These are phyloP conservation scores for Odontophorus gujanensis DNA, from an alignment of 2,113 vertebrate genomes.

Conservation along the genomic window DNA sequence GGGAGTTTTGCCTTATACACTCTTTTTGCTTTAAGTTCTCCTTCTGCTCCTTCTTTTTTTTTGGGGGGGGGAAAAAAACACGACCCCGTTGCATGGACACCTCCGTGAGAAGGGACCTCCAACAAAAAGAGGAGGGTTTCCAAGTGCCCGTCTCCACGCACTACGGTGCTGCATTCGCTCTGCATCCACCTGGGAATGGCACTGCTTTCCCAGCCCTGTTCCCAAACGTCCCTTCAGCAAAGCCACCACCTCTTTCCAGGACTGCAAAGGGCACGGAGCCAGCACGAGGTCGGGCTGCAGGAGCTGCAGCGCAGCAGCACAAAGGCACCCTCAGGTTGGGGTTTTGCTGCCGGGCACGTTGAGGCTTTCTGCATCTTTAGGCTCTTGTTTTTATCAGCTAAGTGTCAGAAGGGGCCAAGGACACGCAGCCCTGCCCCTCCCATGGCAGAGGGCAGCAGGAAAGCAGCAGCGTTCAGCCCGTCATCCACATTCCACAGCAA, in stretches of 20 bases:
- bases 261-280: conserved; percentile 44
- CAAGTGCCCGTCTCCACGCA: background rate
- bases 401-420: background rate
- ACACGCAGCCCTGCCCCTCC: background rate
- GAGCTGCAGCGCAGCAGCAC: conserved; percentile 65
- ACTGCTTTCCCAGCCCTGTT: conserved; percentile 32
- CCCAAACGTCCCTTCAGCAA: conserved; percentile 36
- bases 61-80: background rate
- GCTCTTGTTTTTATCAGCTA: background rate
- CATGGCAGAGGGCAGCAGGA: background rate
- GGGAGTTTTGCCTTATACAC: background rate
- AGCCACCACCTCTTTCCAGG: conserved; percentile 63
- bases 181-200: conserved; percentile 26
- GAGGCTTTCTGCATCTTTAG: too few relatives aligned
- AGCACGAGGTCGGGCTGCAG: background rate
- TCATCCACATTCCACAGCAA: background rate
- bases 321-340: background rate
- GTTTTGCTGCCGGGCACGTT: too few relatives aligned
- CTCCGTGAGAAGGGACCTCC: background rate
- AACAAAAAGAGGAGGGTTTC: background rate
- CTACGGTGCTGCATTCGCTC: conserved; percentile 1
- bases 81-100: background rate
- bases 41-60: background rate
- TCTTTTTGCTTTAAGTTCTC: conserved; percentile 7
- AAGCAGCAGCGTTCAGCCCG: background rate